Evolutionary conservation across 2,797 vertebrate species (phyloP), one percentile per base, ranked within the genome.

Genomic region (Propithecus deckenii): DNA sequence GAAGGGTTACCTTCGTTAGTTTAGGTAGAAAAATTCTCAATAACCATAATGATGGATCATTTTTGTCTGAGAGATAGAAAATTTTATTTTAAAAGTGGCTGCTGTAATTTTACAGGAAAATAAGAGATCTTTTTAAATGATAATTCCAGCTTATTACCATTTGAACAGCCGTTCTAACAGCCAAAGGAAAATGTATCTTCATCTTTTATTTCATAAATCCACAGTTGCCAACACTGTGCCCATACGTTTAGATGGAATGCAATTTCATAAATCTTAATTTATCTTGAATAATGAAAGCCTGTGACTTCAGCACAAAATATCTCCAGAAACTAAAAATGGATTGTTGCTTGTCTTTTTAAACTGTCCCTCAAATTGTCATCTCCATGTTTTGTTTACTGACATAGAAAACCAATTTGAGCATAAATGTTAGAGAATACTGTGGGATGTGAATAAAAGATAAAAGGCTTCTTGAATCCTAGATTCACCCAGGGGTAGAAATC

Each of bases 201-300:
- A 96, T 98, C 86, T 98, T 97, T 97, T 98, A 97, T 97, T 98
- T 98, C 93, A 97, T 97, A 98, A 98, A 98, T 95, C 97, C 28
- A 2, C 2, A 13, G 69, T 96, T 96, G 83, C 97, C 95, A 97
- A 92, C 83, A 90, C 74, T 79, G 41, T 59, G 41, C 52, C 38
- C 11, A 76, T 97, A 86, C 11, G 0, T 91, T 93, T 78, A 90
- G 97, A 98, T 95, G 94, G 38, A 72, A 92, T 96, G 76, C 43
- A 59, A 91, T 79, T 96, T 97, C 96, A 94, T 98, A 97, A 86
- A 90, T 98, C 96, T 92, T 98, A 94, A 97, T 98, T 97, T 97
- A 83, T 95, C 93, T 97, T 97, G 80, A 97, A 78, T 93, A 96
- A 83, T 35, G 50, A 97, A 95, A 95, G 43, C 69, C 46, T 9